phyloP scores from a whole-genome alignment of 2,113 vertebrate genomes.

The Falcunculus frontatus region DNA sequence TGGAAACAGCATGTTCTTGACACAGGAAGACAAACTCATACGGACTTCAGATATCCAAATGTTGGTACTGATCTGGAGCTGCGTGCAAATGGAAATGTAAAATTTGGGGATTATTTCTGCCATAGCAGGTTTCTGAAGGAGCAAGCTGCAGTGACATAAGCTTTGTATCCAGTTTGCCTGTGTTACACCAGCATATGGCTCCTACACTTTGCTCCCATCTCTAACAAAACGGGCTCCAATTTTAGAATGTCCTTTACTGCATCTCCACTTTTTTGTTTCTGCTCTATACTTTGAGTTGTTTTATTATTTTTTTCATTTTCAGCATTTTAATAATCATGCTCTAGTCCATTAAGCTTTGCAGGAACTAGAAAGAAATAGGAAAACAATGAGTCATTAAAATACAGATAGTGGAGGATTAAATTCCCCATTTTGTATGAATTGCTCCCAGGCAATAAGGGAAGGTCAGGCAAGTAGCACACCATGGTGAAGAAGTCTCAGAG shows the following conservation, averaged over 20 bases:
- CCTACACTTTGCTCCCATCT: neutral
- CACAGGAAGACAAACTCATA: neutral
- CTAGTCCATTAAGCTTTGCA: neutral
- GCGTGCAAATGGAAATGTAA: neutral
- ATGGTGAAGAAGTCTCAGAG: neutral
- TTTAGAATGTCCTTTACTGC: constrained; percentile 20
- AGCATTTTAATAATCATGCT: neutral
- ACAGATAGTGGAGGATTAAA: neutral
- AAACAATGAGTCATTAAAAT: constrained; percentile 37
- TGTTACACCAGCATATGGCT: constrained; percentile 28
- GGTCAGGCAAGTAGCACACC: neutral
- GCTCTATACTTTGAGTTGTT: neutral
- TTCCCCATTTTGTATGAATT: neutral
- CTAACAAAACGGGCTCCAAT: neutral
- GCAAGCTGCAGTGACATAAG: neutral
- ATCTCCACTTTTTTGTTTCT: neutral
- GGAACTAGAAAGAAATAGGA: neutral
- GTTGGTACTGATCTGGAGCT: neutral
- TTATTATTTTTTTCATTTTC: neutral
- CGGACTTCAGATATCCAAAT: neutral
- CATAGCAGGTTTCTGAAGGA: neutral
- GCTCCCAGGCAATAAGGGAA: neutral
- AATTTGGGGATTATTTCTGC: neutral
- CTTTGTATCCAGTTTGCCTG: neutral
- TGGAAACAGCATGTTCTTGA: neutral